These are phyloP conservation scores for Plagodis dolabraria DNA, from an alignment of 2,888 invertebrate genomes.

Conservation along the genomic window DNA sequence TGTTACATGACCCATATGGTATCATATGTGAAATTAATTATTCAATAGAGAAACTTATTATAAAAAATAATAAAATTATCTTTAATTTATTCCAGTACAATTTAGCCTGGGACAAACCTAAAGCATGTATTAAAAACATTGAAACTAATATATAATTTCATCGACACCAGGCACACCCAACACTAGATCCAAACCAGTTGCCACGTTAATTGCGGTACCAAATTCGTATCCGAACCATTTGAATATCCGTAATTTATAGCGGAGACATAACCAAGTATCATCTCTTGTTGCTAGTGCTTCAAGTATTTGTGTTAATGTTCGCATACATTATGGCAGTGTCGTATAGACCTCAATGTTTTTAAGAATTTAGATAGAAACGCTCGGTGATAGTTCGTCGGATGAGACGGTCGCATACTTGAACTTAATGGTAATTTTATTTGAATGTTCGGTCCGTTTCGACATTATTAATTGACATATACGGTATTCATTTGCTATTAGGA, in stretches of 20 bases:
- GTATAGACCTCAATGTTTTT: slow-evolving; percentile 43
- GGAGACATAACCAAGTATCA: slow-evolving; percentile 69
- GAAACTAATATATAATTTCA: slow-evolving; percentile 17
- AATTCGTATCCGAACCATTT: slow-evolving; percentile 82
- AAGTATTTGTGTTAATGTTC: slow-evolving; percentile 70
- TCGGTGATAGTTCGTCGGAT: slow-evolving; percentile 27
- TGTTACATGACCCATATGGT: no score
- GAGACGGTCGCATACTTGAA: slow-evolving; percentile 27
- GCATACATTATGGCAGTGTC: slow-evolving; percentile 62
- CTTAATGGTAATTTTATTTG: slow-evolving; percentile 35
- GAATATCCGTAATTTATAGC: slow-evolving; percentile 82
- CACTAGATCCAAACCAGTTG: slow-evolving; percentile 74
- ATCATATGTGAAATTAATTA: no score
- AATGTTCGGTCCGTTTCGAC: slow-evolving; percentile 29
- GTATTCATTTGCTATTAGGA: slow-evolving; percentile 17
- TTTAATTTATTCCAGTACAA: no score
- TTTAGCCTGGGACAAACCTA: no score
- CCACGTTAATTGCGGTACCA: slow-evolving; percentile 82
- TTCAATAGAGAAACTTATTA: no score
- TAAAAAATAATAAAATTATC: no score
- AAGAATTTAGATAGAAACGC: slow-evolving; percentile 31
- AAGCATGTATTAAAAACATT: slow-evolving; percentile 2
- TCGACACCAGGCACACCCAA: slow-evolving; percentile 37
- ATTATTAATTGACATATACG: slow-evolving; percentile 28
- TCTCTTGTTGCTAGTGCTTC: slow-evolving; percentile 56